Conservation (phyloP, 1,140 invertebrate genomes). For the Formica exsecta region DNA sequence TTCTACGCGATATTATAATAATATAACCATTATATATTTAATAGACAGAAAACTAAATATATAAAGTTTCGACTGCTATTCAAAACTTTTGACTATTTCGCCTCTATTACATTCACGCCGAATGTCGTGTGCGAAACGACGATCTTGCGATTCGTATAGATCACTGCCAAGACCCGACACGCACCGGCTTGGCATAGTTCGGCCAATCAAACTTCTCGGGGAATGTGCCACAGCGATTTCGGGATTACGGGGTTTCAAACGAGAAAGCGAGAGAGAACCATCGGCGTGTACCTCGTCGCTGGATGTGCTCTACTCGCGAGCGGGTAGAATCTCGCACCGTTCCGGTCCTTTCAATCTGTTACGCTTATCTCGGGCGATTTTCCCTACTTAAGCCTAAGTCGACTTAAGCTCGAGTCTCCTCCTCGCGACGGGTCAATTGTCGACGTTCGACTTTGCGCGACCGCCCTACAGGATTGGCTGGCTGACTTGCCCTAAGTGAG, state of each 20-base stretch:
- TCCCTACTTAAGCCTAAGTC: slow-evolving; percentile 64
- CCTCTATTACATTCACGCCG: neutral
- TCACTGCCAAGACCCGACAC: slow-evolving; percentile 41
- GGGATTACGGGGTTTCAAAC: slow-evolving; percentile 41
- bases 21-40: slow-evolving; percentile 18
- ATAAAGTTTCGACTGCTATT: slow-evolving; percentile 22
- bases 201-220: slow-evolving; percentile 58
- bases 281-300: neutral
- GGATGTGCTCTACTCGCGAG: neutral
- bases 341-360: slow-evolving; percentile 64
- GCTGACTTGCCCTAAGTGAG: slow-evolving; percentile 18
- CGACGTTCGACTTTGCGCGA: slow-evolving; percentile 57
- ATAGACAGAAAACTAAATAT: neutral
- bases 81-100: slow-evolving; percentile 31
- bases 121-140: slow-evolving; percentile 24
- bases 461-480: slow-evolving; percentile 11
- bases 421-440: slow-evolving; percentile 62
- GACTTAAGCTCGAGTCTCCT: slow-evolving; percentile 53
- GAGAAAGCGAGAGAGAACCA: neutral
- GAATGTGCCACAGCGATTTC: slow-evolving; percentile 55
- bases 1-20: slow-evolving; percentile 31
- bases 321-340: slow-evolving; percentile 30
- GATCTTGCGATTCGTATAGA: slow-evolving; percentile 46
- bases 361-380: slow-evolving; percentile 62
- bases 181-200: slow-evolving; percentile 49